Base-by-base conservation (phyloP, 2,797 vertebrate genomes). In the Onychomys torridus region DNA sequence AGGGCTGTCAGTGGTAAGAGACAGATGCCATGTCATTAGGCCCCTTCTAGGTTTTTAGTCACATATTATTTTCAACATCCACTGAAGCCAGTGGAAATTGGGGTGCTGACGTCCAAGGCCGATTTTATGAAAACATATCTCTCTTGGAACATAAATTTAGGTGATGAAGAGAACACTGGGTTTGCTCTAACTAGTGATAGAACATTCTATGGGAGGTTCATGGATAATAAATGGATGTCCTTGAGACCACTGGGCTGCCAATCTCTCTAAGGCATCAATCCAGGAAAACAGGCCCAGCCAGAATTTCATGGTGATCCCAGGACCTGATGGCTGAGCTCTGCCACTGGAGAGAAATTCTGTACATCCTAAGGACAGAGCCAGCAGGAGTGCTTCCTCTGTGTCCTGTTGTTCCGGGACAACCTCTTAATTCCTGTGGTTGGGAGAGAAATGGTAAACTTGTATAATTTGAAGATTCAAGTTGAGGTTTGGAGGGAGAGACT, bases 401-500 rank as follows among this genome's bases (percentile, higher is more conserved):
- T 27, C 61, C 91, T 92, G 37, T 59, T 94, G 5, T 89, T 84
- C 78, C 86, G 90, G 46, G 82, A 93, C 49, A 96, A 95, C 25
- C 52, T 40, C 89, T 87, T 32, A 37, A 96, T 52, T 7, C 1
- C 29, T 32, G 21, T 59, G 55, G 27, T 52, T n/a, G 63, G 57
- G 93, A 43, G 23, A 67, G 11, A 63, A 67, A 90, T 71, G 12
- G 73, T 46, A 65, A 73, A 89, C 61, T 92, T 82, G 81, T 89
- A 89, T 96, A 29, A 94, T 97, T 57, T 86, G 94, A 94, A 96
- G 46, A 17, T 37, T 95, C 89, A 96, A 63, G 94, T 37, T 93
- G 86, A 52, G 94, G n/a, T 81, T 77, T 49, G 6, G 49, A 79
- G 52, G 32, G 32, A 17, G 5, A 9, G 6, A 4, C 49, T 89